Base-by-base conservation (phyloP, 2,888 invertebrate species). In the Volucella bombylans region DNA sequence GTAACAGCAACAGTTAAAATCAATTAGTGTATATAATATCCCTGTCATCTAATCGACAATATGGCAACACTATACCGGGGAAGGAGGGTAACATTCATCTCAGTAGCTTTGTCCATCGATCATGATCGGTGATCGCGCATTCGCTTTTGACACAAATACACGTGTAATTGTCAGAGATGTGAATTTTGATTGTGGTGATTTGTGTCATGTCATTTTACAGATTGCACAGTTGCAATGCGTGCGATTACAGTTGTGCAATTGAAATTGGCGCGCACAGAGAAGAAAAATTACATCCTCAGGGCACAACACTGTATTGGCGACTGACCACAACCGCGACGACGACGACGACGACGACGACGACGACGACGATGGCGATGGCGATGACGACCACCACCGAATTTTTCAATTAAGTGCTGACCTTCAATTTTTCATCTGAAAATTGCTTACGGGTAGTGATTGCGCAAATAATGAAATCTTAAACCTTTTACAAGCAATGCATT, bases 401-500 rank as follows among this genome's bases (percentile, higher is more conserved):
- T 83, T 85, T 85, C 74, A 80, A 80, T 85, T 76, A 80, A 76
- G 41, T 65, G 67, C 76, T 72, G 83, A 76, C 80, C 83, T 79
- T 85, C 71, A 85, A 85, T 85, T 72, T 83, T 80, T 85, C 74
- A 80, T 81, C 73, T 47, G 61, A 71, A 73, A 31, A 68, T 76
- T 83, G 83, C 78, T 80, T 8, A 50, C 76, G 68, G 78, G 80
- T 39, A 68, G 65, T 82, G 71, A 68, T 82, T 71, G 78, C 49
- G 87, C 87, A 89, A 88, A 88, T 89, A 88, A 89, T 88, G 88
- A 88, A 89, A 89, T 86, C 87, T 88, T 87, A 89, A 88, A 89
- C 87, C 88, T 83, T 86, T 87, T 52, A 50, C 41, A 47, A 23
- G 45, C 38, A 50, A 8, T n/a, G 50, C 23, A 0, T 9, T 31